These are phyloP conservation scores for Diadromus collaris DNA, from an alignment of 2,888 invertebrate genomes.

Conservation along the genomic window DNA sequence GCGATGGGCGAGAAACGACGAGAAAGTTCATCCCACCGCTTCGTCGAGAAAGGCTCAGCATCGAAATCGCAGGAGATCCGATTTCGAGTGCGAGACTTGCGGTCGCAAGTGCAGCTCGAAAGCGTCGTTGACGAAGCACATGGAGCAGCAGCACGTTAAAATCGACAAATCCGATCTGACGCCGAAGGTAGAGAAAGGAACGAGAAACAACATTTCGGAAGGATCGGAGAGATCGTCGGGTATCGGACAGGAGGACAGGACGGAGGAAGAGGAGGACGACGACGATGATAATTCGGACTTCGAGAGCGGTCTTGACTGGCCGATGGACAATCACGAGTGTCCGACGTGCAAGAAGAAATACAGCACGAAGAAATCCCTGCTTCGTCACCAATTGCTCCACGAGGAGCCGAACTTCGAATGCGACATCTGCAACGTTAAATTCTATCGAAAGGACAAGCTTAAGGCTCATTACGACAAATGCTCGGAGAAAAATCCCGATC, in stretches of 20 bases:
- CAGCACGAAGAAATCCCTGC: constrained; percentile 77
- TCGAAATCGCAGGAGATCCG: constrained; percentile 53
- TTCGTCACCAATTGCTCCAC: constrained; percentile 77
- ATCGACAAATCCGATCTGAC: constrained; percentile 62
- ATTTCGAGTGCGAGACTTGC: constrained; percentile 74
- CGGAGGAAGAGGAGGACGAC: constrained; percentile 62
- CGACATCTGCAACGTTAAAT: constrained; percentile 78
- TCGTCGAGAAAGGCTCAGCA: constrained; percentile 37
- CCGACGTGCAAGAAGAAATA: constrained; percentile 77
- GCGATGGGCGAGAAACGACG: constrained; percentile 34
- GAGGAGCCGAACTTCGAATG: constrained; percentile 79
- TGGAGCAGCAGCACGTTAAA: constrained; percentile 76
- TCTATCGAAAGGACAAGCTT: constrained; percentile 78
- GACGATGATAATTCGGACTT: constrained; percentile 76
- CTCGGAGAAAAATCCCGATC: constrained; percentile 78
- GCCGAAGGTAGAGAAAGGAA: constrained; percentile 56
- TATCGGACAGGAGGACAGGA: constrained; percentile 15
- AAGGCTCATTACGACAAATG: constrained; percentile 79
- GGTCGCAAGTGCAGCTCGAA: constrained; percentile 75
- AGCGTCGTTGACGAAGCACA: constrained; percentile 74
- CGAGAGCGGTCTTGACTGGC: constrained; percentile 77
- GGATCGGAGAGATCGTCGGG: constrained; percentile 52
- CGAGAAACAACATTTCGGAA: constrained; percentile 42
- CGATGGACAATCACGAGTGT: constrained; percentile 78
- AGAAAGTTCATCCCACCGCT: constrained; percentile 19